Evolutionary conservation across 1,140 invertebrate genomes (phyloP), one percentile per base, ranked within the genome.

Genomic region (Drosophila mayri): DNA sequence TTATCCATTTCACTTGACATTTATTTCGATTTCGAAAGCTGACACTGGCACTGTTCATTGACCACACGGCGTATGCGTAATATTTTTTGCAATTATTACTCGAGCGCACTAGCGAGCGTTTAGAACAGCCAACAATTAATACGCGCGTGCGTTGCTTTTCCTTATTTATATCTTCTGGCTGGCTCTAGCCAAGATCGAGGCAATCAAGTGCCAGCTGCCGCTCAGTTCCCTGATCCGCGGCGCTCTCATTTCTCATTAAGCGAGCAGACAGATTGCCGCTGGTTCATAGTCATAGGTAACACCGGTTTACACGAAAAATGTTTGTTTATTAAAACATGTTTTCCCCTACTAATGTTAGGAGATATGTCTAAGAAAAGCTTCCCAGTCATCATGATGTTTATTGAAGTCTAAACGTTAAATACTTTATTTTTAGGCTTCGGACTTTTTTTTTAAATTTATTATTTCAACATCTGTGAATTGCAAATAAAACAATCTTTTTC

Each of bases 71-170:
- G 55, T 79, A 59, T 62, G 46, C 50, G 43, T 64, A 35, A 70
- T 52, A 67, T 50, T 38, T 44, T 18, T 40, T 18, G 38, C 32
- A 72, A 44, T 57, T 32, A 41, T 75, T 49, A 20, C 25, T 40
- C 20, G 40, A 46, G 52, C 57, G 37, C 60, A 80, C 59, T 75
- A 52, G 68, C 73, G 59, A 52, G 63, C 76, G 67, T 83, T 88
- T 90, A 87, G 84, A 87, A 81, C 80, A 84, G 72, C 50, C 61
- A 87, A 72, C 77, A 83, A 81, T 84, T 84, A 87, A 88, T 88
- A 87, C 84, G 85, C 84, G 84, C 84, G 84, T 87, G 84, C 84
- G 84, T 87, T 87, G 80, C 84, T 79, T 84, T 87, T 87, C 84
- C 84, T 87, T 88, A 87, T 87, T 87, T 87, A 87, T 87, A 87